Evolutionary conservation across 2,113 vertebrate species (phyloP).

Genomic region (Naja naja): DNA sequence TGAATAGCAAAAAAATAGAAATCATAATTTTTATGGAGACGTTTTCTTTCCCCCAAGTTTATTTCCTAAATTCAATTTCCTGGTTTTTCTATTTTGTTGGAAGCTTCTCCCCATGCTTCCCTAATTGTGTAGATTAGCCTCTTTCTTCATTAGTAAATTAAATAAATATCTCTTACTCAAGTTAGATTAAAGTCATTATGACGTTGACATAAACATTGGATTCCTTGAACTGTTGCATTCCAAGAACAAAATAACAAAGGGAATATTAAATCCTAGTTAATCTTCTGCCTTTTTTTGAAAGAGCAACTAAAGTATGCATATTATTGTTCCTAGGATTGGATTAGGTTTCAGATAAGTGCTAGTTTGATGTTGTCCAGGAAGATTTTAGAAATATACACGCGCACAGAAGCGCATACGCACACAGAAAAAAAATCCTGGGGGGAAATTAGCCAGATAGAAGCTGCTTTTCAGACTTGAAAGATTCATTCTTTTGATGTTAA

Average conservation of each 20-base stretch:
- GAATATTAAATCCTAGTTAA: slow-evolving; percentile 53
- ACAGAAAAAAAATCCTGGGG: slow-evolving; percentile 37
- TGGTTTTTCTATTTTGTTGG: not conserved
- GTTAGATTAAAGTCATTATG: slow-evolving; percentile 37
- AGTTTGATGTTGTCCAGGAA: slow-evolving; percentile 54
- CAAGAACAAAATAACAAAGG: slow-evolving; percentile 42
- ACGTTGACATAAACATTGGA: slow-evolving; percentile 18
- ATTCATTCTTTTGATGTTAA: slow-evolving; percentile 68
- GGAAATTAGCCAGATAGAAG: slow-evolving; percentile 43
- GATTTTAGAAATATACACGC: slow-evolving; percentile 66
- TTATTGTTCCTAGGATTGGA: slow-evolving; percentile 11
- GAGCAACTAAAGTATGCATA: slow-evolving; percentile 38
- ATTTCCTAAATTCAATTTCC: not conserved
- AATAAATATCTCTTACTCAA: slow-evolving; percentile 23
- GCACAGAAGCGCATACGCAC: not conserved
- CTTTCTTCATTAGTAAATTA: not conserved
- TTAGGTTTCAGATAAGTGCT: slow-evolving; percentile 45
- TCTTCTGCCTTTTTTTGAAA: slow-evolving; percentile 56
- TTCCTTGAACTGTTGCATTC: slow-evolving; percentile 31
- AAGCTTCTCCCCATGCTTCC: not conserved
- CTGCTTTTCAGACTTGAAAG: slow-evolving; percentile 60
- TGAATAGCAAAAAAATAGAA: not conserved
- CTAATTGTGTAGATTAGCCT: not conserved
- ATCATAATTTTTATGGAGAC: not conserved
- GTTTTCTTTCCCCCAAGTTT: too few species aligned